These are phyloP conservation scores for Pecten maximus DNA, from an alignment of 2,888 invertebrate genomes.

Conservation along the genomic window DNA sequence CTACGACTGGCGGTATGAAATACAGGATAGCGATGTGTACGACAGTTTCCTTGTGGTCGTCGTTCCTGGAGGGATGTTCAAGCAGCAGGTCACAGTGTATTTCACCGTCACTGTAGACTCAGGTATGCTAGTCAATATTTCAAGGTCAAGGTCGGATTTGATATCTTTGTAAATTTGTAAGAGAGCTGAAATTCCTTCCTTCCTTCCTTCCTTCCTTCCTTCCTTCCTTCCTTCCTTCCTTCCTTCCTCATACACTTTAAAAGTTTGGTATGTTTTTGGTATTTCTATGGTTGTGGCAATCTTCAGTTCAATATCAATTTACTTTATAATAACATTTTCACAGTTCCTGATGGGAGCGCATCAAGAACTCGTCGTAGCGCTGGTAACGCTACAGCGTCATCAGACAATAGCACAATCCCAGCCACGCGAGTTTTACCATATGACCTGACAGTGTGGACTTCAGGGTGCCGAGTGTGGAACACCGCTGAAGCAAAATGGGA, in stretches of 20 bases:
- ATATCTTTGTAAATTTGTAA: no score
- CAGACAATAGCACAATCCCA: background rate
- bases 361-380: slow-evolving; percentile 3
- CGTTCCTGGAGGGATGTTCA: slow-evolving; percentile 36
- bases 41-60: background rate
- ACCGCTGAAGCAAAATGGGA: slow-evolving; percentile 42
- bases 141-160: background rate
- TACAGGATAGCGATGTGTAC: slow-evolving; percentile 37
- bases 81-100: slow-evolving; percentile 30
- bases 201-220: no score
- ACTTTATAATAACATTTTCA: no score
- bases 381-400: slow-evolving; percentile 37
- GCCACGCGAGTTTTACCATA: background rate
- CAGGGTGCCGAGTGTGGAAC: slow-evolving; percentile 55
- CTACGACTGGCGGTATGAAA: slow-evolving; percentile 39
- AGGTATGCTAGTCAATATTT: slow-evolving; percentile 34
- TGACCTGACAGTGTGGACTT: slow-evolving; percentile 37
- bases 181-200: no score
- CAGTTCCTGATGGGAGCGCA: background rate
- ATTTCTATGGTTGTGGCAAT: background rate
- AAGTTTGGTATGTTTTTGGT: no score
- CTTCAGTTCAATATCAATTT: no score
- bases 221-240: no score
- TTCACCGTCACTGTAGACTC: slow-evolving; percentile 37
- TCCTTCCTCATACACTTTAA: no score